Evolutionary conservation across 1,140 invertebrate genomes (phyloP).

Genomic region (Sinella curviseta): DNA sequence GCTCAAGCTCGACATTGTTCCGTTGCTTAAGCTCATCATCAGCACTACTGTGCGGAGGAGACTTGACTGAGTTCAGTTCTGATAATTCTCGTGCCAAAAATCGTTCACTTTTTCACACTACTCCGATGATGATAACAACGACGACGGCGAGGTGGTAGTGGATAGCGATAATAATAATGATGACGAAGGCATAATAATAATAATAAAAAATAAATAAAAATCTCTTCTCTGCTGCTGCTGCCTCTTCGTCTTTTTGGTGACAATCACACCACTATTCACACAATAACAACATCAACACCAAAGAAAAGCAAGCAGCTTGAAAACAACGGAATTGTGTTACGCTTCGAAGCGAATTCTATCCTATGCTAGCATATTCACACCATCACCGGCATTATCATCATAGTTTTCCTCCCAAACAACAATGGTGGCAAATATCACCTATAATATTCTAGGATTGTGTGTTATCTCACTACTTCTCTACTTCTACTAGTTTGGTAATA

Average conservation of each 20-base stretch:
- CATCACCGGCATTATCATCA: background rate
- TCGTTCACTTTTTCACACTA: background rate
- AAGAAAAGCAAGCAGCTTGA: background rate
- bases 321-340: conserved; percentile 6
- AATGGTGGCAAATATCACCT: conserved; percentile 1
- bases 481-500: background rate
- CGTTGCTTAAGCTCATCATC: background rate
- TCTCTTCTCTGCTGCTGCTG: background rate
- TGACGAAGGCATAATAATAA: conserved; percentile 3
- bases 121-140: no score
- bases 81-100: conserved; percentile 12
- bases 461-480: background rate
- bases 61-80: background rate
- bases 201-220: background rate
- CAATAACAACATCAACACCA: background rate
- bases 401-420: background rate
- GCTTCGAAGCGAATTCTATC: background rate
- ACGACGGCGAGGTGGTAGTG: no score
- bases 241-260: conserved; percentile 13
- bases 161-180: background rate
- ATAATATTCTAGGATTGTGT: background rate
- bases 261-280: background rate
- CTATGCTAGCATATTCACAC: background rate
- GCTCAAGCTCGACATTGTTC: conserved; percentile 19
- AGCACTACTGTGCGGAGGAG: background rate